Evolutionary conservation across 2,888 invertebrate species (phyloP).

Genomic region (Hipparchia semele): DNA sequence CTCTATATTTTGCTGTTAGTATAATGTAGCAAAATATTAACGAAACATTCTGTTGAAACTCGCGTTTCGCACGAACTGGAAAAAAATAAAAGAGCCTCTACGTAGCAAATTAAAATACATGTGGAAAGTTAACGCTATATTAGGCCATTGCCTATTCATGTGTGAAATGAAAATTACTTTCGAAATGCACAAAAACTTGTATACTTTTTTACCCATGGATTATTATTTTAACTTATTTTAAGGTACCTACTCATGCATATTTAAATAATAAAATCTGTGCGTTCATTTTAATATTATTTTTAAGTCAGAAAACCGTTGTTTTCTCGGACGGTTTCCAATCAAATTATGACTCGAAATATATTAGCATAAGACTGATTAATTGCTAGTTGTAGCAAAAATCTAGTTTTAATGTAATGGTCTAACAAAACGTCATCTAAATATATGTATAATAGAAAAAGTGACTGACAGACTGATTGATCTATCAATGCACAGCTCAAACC

Average conservation of each 20-base stretch:
- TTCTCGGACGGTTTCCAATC: no score
- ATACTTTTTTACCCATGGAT: not conserved
- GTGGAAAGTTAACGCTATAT: slow-evolving; percentile 22
- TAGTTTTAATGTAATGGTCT: no score
- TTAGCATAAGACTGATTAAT: no score
- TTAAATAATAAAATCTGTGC: no score
- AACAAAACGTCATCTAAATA: no score
- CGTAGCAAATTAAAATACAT: slow-evolving; percentile 23
- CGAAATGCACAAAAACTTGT: not conserved
- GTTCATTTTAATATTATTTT: no score
- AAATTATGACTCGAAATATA: no score
- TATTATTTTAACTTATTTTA: not conserved
- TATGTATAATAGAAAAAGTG: no score
- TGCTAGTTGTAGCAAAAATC: no score
- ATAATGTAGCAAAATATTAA: slow-evolving; percentile 26
- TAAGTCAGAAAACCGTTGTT: no score
- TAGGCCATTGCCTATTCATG: slow-evolving; percentile 19
- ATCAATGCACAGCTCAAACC: no score
- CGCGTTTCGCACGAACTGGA: not conserved
- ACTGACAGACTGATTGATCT: no score
- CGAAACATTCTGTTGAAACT: slow-evolving; percentile 15
- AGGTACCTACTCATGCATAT: not conserved
- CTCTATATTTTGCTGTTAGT: slow-evolving; percentile 26
- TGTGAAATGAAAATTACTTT: slow-evolving; percentile 18
- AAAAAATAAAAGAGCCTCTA: slow-evolving; percentile 23